These are phyloP conservation scores for Capitella teleta DNA, from an alignment of 1,140 invertebrate species.

Conservation along the genomic window DNA sequence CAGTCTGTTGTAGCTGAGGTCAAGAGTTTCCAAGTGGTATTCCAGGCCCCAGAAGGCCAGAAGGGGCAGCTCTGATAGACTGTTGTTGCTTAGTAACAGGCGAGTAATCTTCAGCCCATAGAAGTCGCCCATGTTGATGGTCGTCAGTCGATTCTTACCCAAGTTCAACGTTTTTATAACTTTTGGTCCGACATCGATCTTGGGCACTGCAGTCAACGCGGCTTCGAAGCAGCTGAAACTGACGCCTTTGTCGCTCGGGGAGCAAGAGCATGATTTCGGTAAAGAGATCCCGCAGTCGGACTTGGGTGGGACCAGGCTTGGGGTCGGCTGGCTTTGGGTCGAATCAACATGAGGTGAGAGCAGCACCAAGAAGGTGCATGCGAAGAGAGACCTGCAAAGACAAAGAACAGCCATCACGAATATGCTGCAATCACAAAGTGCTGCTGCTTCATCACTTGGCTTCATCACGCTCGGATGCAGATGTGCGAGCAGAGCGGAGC, in stretches of 20 bases:
- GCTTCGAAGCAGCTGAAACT: conserved; percentile 3
- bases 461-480: too few relatives aligned
- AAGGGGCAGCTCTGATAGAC: neutral
- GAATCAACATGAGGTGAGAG: too few relatives aligned
- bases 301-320: too few relatives aligned
- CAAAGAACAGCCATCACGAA: too few relatives aligned
- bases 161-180: conserved; percentile 6
- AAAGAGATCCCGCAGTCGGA: neutral
- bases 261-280: conserved; percentile 1
- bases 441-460: too few relatives aligned
- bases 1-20: conserved; percentile 11
- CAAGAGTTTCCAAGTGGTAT: conserved; percentile 7
- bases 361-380: too few relatives aligned
- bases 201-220: neutral
- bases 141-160: neutral
- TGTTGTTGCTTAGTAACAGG: conserved; percentile 9
- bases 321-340: too few relatives aligned
- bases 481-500: too few relatives aligned
- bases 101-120: conserved; percentile 8
- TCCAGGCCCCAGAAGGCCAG: conserved; percentile 10
- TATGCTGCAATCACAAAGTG: too few relatives aligned
- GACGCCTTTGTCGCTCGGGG: neutral
- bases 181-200: neutral
- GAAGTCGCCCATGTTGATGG: conserved; percentile 7
- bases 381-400: too few relatives aligned